phyloP scores from a whole-genome alignment of 1,140 invertebrate genomes.

The Leptinotarsa defecta region DNA sequence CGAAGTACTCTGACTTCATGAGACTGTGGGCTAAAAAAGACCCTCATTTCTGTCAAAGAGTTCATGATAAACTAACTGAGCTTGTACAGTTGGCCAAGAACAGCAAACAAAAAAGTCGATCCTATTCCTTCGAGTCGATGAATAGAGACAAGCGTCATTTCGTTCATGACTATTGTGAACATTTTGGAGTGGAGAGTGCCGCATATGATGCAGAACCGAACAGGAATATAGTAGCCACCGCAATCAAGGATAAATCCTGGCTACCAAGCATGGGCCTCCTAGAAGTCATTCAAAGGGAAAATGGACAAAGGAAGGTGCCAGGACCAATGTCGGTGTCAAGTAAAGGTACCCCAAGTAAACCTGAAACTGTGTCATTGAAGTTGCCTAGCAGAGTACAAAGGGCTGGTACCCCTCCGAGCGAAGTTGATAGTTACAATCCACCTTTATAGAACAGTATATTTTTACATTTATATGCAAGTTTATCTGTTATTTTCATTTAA shows the following conservation, averaged over 20 bases:
- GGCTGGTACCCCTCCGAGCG: slow-evolving; percentile 10
- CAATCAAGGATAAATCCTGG: slow-evolving; percentile 73
- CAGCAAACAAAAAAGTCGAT: slow-evolving; percentile 62
- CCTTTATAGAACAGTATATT: background rate
- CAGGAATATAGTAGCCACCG: slow-evolving; percentile 91
- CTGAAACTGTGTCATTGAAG: slow-evolving; percentile 47
- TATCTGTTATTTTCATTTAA: background rate
- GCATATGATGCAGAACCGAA: slow-evolving; percentile 95
- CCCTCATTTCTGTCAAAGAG: slow-evolving; percentile 75
- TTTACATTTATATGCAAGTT: slow-evolving; percentile 24
- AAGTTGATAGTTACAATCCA: slow-evolving; percentile 6
- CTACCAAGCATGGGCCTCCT: slow-evolving; percentile 82
- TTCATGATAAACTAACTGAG: slow-evolving; percentile 84
- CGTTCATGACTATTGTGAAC: slow-evolving; percentile 91
- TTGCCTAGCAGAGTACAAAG: slow-evolving; percentile 17
- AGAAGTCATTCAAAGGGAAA: slow-evolving; percentile 77
- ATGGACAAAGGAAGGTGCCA: slow-evolving; percentile 76
- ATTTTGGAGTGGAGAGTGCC: slow-evolving; percentile 91
- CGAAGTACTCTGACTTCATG: slow-evolving; percentile 86
- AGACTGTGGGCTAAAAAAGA: slow-evolving; percentile 85
- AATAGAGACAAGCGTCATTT: slow-evolving; percentile 88
- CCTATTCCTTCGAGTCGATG: slow-evolving; percentile 91
- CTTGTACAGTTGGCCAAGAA: slow-evolving; percentile 88
- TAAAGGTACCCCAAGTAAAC: slow-evolving; percentile 33
- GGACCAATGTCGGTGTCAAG: slow-evolving; percentile 60